Conservation (phyloP, 2,113 vertebrate species). For the Leptosomus discolor region DNA sequence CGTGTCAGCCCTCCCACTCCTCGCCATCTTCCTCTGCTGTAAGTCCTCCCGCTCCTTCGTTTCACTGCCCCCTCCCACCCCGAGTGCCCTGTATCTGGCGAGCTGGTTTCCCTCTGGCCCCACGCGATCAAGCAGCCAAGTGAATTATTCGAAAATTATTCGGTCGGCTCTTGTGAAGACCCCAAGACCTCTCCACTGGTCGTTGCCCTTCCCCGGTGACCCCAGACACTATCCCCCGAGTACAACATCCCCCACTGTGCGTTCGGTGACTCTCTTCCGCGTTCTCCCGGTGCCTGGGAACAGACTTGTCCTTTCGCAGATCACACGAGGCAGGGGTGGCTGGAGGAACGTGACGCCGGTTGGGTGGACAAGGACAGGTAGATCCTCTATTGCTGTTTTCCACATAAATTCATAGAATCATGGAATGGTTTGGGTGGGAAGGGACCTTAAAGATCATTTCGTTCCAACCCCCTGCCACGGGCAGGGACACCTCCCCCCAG, state of each 20-base stretch:
- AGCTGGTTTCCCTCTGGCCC: neutral
- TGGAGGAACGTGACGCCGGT: fast-evolving
- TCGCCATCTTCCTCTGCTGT: conserved; percentile 50
- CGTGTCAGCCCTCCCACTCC: neutral
- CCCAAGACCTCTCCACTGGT: fast-evolving
- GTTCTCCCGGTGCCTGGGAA: neutral
- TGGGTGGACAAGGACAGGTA: neutral
- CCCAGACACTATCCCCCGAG: neutral
- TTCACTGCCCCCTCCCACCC: neutral
- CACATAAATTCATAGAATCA: neutral
- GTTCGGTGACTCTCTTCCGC: fast-evolving
- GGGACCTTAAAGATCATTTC: no score
- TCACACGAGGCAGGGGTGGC: neutral
- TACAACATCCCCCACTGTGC: fast-evolving
- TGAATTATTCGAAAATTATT: neutral
- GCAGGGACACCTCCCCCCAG: neutral
- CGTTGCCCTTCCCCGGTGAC: neutral
- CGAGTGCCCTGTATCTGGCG: fast-evolving
- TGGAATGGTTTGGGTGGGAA: neutral
- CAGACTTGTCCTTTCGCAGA: neutral
- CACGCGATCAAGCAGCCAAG: fast-evolving
- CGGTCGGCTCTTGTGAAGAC: neutral
- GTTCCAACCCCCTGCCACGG: neutral
- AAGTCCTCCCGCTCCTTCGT: neutral
- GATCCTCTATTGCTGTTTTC: neutral